These are phyloP conservation scores for Melanostoma mellinum DNA, from an alignment of 2,888 invertebrate species.

Conservation along the genomic window DNA sequence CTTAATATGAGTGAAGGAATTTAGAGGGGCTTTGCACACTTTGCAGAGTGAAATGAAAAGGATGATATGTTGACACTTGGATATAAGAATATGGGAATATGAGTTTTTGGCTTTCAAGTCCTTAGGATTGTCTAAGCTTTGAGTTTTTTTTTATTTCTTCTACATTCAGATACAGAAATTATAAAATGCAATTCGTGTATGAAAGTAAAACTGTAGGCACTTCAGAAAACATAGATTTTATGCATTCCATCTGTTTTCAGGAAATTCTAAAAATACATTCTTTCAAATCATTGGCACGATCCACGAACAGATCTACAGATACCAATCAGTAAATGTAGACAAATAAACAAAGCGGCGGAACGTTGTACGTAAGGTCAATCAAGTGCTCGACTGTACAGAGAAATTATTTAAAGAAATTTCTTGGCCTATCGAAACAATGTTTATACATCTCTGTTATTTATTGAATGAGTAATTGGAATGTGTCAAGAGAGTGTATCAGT, in stretches of 20 bases:
- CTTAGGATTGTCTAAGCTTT: too few species aligned
- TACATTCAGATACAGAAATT: too few species aligned
- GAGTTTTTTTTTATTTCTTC: too few species aligned
- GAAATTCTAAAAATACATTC: neutral
- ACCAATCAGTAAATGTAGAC: neutral
- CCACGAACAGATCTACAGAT: constrained; percentile 6
- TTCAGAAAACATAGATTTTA: too few species aligned
- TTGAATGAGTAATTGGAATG: neutral
- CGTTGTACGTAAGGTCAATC: constrained; percentile 17
- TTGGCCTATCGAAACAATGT: neutral
- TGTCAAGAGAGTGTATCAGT: neutral
- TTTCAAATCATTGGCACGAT: neutral
- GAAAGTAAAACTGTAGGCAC: too few species aligned
- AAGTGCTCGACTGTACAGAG: neutral
- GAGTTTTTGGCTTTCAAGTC: too few species aligned
- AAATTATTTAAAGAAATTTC: constrained; percentile 12
- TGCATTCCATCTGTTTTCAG: neutral
- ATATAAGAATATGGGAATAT: too few species aligned
- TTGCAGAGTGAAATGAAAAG: too few species aligned
- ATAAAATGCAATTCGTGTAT: too few species aligned
- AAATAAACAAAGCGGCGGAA: neutral
- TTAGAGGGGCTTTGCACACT: neutral
- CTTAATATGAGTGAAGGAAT: neutral
- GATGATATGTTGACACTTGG: too few species aligned
- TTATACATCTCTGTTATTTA: neutral